A percentile compares a stretch with the other conserved stretches of the same genome.
These are phyloP conservation scores for Melanocharis versteri DNA, from an alignment of 2,113 vertebrate species.

Conservation along the genomic window DNA sequence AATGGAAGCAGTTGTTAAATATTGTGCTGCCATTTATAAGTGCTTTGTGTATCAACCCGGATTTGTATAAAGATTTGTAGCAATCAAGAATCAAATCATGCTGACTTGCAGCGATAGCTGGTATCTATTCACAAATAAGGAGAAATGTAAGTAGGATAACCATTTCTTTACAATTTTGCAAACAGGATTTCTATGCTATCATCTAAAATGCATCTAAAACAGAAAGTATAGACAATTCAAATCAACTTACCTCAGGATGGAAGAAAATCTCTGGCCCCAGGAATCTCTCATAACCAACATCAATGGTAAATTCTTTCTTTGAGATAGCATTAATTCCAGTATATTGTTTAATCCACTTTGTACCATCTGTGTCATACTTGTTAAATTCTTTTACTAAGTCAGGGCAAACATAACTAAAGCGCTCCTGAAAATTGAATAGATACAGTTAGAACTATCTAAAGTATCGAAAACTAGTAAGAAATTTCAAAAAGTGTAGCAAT, in stretches of 20 bases:
- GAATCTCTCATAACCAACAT: slow-evolving; percentile 97
- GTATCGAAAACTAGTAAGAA: neutral
- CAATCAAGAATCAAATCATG: neutral
- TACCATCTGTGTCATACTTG: slow-evolving; percentile 95
- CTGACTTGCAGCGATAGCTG: neutral
- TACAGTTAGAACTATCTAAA: neutral
- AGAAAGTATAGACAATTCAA: neutral
- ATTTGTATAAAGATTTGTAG: neutral
- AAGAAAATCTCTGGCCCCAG: slow-evolving; percentile 98
- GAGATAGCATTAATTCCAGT: slow-evolving; percentile 94
- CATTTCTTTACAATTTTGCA: neutral
- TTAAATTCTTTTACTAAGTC: slow-evolving; percentile 98
- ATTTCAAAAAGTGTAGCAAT: neutral
- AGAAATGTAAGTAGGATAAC: neutral
- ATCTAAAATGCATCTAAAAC: neutral
- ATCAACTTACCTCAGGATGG: slow-evolving; percentile 87
- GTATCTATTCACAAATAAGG: neutral
- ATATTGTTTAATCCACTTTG: slow-evolving; percentile 99
- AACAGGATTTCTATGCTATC: neutral
- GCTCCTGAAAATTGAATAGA: slow-evolving; percentile 77
- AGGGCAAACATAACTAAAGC: slow-evolving; percentile 96
- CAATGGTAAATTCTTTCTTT: slow-evolving; percentile 98
- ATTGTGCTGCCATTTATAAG: neutral
- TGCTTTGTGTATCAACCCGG: neutral
- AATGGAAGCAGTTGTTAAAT: neutral